Evolutionary conservation across 1,140 invertebrate species (phyloP), one percentile per base, ranked within the genome.

Genomic region (Solen grandis): DNA sequence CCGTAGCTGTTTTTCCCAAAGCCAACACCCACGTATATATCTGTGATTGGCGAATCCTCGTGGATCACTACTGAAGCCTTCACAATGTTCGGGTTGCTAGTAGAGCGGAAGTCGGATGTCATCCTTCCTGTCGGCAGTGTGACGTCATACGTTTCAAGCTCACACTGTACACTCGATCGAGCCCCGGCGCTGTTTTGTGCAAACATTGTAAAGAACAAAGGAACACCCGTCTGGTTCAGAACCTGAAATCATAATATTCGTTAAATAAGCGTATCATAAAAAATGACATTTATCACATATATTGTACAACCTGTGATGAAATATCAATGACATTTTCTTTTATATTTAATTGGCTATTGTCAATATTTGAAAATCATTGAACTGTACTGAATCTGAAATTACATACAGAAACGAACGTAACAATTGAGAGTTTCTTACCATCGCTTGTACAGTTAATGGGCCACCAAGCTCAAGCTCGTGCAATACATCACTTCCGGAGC

Each of bases 101-200:
- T 81, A 22, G 77, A 66, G 10, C 29, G 22, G 29, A 86, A 87
- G 5, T 77, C 86, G 0, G 76, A 46, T n/a, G 72, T 59, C 2
- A 87, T n/a, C 31, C 86, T 66, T 1, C 83, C 86, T 33, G 36
- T 50, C 16, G 86, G 86, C 38, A 80, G 65, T 16, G 84, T 86
- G 27, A 72, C 66, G 57, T 87, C 86, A 80, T 86, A 87, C n/a
- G 84, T 87, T 27, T 50, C 25, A 31, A 87, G 50, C n/a, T 50
- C 31, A 82, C 86, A 87, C 0, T 74, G 70, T 0, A 82, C 79
- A 13, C 50, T 55, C 14, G 65, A 35, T 27, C 69, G 63, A 4
- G 50, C 73, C 16, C 83, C 82, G 5, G 54, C 78, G 50, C 73
- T 84, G 75, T 87, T 87, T 59, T 62, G 54, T 19, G 80, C 86